Evolutionary conservation across 2,797 vertebrate genomes (phyloP).

Genomic region (Ceryle rudis): DNA sequence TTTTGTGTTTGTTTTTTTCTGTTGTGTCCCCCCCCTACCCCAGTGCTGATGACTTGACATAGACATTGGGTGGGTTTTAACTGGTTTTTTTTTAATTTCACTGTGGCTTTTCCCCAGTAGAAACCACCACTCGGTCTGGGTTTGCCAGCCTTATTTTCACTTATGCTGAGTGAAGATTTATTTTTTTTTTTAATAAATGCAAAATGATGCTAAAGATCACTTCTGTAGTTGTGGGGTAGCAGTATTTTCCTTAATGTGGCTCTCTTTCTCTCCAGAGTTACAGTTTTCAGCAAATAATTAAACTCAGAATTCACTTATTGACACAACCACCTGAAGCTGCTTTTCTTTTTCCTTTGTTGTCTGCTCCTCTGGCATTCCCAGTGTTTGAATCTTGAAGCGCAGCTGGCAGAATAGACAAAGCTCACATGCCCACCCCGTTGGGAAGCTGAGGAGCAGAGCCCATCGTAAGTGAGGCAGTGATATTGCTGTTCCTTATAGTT

Average conservation of each 20-base stretch:
- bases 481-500: not conserved
- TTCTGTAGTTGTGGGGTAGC: not conserved
- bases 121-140: not conserved
- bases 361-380: not conserved
- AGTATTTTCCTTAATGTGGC: not conserved
- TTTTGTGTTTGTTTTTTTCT: not conserved
- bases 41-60: not conserved
- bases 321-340: not conserved
- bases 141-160: not conserved
- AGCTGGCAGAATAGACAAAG: not conserved
- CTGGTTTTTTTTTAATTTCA: too few species aligned
- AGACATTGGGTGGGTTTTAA: not conserved
- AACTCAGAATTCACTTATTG: not conserved
- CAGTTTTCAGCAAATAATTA: not conserved
- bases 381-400: not conserved
- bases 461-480: not conserved
- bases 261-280: not conserved
- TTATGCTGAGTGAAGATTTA: not conserved
- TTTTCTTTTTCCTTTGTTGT: not conserved
- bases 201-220: not conserved
- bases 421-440: rapidly evolving
- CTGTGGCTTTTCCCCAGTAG: not conserved
- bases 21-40: rapidly evolving
- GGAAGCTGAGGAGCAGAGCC: not conserved
- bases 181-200: not conserved